A percentile compares a stretch with the other conserved stretches of the same genome.
phyloP scores from a whole-genome alignment of 2,797 vertebrate genomes.

The Notoglanidium macrostoma region DNA sequence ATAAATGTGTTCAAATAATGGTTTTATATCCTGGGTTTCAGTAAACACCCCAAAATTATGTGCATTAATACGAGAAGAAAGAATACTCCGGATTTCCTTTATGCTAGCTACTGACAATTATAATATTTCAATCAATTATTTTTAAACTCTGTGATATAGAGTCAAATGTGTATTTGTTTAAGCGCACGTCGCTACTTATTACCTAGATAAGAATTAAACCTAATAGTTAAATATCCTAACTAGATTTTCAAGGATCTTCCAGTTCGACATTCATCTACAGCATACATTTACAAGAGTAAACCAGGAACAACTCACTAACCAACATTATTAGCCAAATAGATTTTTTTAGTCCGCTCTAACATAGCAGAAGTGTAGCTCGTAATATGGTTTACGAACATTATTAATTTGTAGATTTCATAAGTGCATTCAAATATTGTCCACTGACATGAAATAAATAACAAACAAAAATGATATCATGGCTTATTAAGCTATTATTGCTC shows the following conservation, averaged over 20 bases:
- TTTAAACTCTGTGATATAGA: background rate
- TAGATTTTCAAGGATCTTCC: background rate
- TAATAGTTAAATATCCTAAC: background rate
- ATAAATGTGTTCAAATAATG: constrained; percentile 10
- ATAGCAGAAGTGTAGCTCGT: background rate
- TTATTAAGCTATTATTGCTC: background rate
- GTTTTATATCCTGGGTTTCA: background rate
- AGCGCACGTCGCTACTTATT: background rate
- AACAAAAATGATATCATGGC: background rate
- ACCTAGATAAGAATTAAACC: background rate
- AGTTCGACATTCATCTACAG: background rate
- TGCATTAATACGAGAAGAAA: background rate
- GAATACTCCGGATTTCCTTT: background rate
- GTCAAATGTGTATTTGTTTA: background rate
- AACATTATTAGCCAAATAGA: background rate
- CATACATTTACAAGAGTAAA: background rate
- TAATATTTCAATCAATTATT: background rate
- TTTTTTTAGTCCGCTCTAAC: background rate
- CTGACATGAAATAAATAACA: background rate
- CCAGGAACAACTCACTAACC: background rate
- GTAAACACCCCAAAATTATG: constrained; percentile 1
- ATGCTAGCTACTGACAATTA: background rate
- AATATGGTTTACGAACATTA: background rate
- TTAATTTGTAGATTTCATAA: background rate
- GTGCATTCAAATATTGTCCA: background rate